phyloP scores from a whole-genome alignment of 2,113 vertebrate species.

The Hippocampus zosterae region DNA sequence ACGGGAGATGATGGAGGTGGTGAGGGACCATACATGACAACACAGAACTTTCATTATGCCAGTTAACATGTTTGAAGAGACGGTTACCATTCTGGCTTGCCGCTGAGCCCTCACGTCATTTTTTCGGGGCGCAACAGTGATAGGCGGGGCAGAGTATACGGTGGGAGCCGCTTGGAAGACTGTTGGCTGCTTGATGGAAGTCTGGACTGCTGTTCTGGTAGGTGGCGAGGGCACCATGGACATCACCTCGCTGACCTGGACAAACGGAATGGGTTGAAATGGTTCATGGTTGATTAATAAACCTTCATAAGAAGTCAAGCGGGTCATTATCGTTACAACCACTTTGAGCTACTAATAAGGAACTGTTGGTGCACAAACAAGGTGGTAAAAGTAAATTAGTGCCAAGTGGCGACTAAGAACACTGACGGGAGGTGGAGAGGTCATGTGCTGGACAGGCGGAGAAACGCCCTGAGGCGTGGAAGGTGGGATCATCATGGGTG shows the following conservation, averaged over 20 bases:
- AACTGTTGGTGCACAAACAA: too few species aligned
- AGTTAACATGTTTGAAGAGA: background rate
- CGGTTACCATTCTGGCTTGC: conserved; percentile 72
- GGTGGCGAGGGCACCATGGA: conserved; percentile 48
- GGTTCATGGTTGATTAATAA: too few species aligned
- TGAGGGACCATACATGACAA: background rate
- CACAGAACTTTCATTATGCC: background rate
- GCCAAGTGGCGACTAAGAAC: too few species aligned
- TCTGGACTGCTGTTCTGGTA: conserved; percentile 49
- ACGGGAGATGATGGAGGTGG: too few species aligned
- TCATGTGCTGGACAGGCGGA: conserved; percentile 56
- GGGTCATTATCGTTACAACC: too few species aligned
- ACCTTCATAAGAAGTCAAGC: too few species aligned
- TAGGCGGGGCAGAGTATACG: conserved; percentile 74
- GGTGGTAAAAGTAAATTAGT: too few species aligned
- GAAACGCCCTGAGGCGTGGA: conserved; percentile 42
- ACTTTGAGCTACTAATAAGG: too few species aligned
- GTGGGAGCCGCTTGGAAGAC: conserved; percentile 81
- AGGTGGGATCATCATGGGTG: conserved; percentile 83
- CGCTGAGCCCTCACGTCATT: conserved; percentile 65
- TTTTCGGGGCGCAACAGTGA: conserved; percentile 48
- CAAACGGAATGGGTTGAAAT: background rate
- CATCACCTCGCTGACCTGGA: conserved; percentile 66
- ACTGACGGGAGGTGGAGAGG: conserved; percentile 54
- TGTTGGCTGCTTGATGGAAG: conserved; percentile 65